phyloP scores from a whole-genome alignment of 37 sponge, comb jelly and placozoan species.

The Geodia barretti region DNA sequence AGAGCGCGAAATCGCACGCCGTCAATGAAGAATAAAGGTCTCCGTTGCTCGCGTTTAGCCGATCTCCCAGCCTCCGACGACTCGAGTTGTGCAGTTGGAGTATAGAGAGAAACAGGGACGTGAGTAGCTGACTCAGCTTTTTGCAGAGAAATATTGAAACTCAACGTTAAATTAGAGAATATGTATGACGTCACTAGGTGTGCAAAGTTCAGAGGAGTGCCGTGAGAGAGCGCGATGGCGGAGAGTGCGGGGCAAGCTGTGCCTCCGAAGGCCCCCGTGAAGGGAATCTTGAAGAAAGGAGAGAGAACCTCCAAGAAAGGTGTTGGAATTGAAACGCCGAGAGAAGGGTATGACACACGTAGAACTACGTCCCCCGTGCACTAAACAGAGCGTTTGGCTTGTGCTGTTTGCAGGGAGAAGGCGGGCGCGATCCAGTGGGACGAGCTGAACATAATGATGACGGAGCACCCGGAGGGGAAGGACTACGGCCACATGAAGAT shows the following conservation, averaged over 20 bases:
- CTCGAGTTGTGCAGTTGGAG: too few relatives aligned
- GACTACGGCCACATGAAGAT: slow-evolving; percentile 99
- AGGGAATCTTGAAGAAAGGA: slow-evolving; percentile 29
- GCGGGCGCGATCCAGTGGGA: slow-evolving; percentile 88
- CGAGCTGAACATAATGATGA: slow-evolving; percentile 96
- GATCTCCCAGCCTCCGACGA: too few relatives aligned
- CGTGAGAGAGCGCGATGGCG: neutral
- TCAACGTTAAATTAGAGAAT: neutral
- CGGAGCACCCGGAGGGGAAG: slow-evolving; percentile 91
- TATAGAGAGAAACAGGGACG: too few relatives aligned
- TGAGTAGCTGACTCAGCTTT: neutral
- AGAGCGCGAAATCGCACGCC: too few relatives aligned
- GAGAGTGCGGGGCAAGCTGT: too few relatives aligned
- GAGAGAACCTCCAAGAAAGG: neutral
- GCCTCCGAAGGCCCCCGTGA: too few relatives aligned
- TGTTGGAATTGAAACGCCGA: neutral
- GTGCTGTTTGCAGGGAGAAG: neutral
- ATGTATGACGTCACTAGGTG: neutral
- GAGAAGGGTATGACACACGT: neutral
- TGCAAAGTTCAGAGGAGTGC: neutral
- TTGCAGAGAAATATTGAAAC: neutral
- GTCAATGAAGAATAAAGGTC: too few relatives aligned
- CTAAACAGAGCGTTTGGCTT: neutral
- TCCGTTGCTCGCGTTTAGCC: too few relatives aligned
- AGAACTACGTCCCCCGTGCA: too few relatives aligned